These are phyloP conservation scores for Pionites leucogaster DNA, from an alignment of 2,113 vertebrate species.

Conservation along the genomic window DNA sequence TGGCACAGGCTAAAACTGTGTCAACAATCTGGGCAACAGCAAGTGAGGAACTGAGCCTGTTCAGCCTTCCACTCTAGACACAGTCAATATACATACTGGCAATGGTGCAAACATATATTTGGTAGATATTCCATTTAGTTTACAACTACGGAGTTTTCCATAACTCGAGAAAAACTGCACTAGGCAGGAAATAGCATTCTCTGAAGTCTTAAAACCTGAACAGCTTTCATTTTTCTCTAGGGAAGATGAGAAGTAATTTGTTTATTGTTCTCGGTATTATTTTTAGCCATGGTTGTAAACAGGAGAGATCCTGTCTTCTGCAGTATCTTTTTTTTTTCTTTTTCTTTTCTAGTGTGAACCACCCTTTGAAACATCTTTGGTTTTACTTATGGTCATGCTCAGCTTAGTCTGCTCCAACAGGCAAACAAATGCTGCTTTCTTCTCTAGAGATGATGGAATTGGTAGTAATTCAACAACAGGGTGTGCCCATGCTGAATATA, in stretches of 20 bases:
- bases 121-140: neutral
- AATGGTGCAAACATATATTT: neutral
- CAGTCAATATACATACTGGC: neutral
- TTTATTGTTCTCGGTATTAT: neutral
- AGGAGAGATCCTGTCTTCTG: neutral
- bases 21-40: neutral
- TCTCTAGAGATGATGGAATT: constrained; percentile 19
- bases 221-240: neutral
- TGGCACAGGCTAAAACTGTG: neutral
- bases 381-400: neutral
- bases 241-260: neutral
- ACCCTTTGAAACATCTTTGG: constrained; percentile 20
- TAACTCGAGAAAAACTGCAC: neutral
- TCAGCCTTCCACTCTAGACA: neutral
- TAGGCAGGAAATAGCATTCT: neutral
- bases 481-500: neutral
- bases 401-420: neutral
- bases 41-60: neutral
- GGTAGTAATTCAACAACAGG: constrained; percentile 6
- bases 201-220: neutral
- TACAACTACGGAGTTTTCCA: neutral
- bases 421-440: constrained; percentile 44
- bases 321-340: neutral
- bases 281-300: neutral
- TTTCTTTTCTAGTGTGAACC: neutral